Evolutionary conservation across 2,888 invertebrate genomes (phyloP), one percentile per base, ranked within the genome.

Genomic region (Dryomyza anilis): DNA sequence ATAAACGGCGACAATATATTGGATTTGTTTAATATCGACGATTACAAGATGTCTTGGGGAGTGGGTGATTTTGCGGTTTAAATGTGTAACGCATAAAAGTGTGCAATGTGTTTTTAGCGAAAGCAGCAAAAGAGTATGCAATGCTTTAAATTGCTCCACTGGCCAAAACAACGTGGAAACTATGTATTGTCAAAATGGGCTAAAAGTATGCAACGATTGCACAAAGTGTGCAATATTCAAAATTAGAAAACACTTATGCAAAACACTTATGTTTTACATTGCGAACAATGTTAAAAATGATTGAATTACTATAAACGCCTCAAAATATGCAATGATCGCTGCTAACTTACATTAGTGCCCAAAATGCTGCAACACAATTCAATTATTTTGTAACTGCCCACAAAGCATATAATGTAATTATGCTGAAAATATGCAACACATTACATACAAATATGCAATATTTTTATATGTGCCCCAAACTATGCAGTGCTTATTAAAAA

Each of bases 11-110:
- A 80, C 67, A 78, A 80, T 66, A 78, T 83, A 58, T 78, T 83
- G 57, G 83, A 83, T 76, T 74, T 83, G 63, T 83, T 83, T 71
- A 82, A 79, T 70, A 83, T 83, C 64, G 83, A 83, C 66, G 83
- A 83, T 71, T 83, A 81, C 69, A 83, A 83, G 69, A 83, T 83
- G 83, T 78, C 80, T 63, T 83, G 83, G 83, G 81, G 82, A 63
- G 80, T 81, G 65, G 81, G 81, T 48, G 83, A 83, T 65, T 83
- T 82, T 73, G 82, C 81, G 36, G 83, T 83, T 43, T 83, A 80
- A 76, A 63, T 33, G n/a, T n/a, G 23, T 19, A 33, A 12, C 33
- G 33, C 7, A 39, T 39, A 12, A 33, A 33, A 6, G 12, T 8
- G 12, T 12, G 33, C 33, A 33, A 12, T 8, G 7, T 8, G 33